Evolutionary conservation across 2,888 invertebrate genomes (phyloP).

Genomic region (Calameuta pallipes): DNA sequence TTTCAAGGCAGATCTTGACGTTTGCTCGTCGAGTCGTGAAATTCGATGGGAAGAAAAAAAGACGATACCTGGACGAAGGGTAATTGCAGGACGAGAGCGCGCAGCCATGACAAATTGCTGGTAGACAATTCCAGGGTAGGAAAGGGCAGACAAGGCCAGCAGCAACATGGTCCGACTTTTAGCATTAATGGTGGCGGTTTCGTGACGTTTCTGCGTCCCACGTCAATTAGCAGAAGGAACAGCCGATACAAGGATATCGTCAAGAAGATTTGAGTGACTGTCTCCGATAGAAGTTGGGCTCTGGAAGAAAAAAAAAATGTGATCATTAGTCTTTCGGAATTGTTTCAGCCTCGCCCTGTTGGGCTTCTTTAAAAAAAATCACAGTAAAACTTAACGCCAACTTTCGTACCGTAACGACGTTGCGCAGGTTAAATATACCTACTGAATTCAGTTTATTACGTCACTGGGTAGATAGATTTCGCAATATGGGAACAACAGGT

Average conservation of each 20-base stretch:
- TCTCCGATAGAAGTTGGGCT: constrained; percentile 76
- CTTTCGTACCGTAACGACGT: not conserved
- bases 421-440: no score
- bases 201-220: constrained; percentile 62
- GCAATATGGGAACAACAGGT: not conserved
- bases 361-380: not conserved
- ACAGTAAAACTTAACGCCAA: not conserved
- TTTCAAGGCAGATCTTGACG: not conserved
- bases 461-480: not conserved
- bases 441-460: not conserved
- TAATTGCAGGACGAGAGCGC: constrained; percentile 76
- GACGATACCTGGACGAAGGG: constrained; percentile 75
- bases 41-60: not conserved
- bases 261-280: constrained; percentile 76
- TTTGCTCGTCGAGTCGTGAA: not conserved
- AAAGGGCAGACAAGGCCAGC: constrained; percentile 76
- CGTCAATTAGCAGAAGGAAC: constrained; percentile 74
- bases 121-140: constrained; percentile 56
- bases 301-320: constrained; percentile 32
- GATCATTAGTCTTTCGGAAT: constrained; percentile 2
- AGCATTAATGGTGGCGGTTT: constrained; percentile 72
- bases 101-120: constrained; percentile 60
- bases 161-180: constrained; percentile 78
- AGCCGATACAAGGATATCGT: constrained; percentile 79
- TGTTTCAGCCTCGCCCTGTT: not conserved